These are phyloP conservation scores for Sipha maydis DNA, from an alignment of 2,888 invertebrate species.

Conservation along the genomic window DNA sequence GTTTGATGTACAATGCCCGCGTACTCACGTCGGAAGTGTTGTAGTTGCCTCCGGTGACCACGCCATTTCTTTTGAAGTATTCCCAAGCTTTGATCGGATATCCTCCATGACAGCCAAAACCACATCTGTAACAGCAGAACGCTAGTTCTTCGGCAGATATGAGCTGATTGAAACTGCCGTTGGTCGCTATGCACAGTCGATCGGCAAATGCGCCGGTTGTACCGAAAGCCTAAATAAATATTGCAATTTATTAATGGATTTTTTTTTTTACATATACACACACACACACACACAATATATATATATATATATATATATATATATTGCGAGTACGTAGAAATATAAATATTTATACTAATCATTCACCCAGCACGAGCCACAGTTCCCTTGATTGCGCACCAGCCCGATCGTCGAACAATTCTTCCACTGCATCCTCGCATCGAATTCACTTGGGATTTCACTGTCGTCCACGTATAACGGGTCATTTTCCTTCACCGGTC, in stretches of 20 bases:
- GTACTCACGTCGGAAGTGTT: constrained; percentile 62
- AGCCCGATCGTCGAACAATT: constrained; percentile 83
- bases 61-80: constrained; percentile 27
- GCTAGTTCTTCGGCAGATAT: constrained; percentile 14
- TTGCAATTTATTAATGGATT: no score
- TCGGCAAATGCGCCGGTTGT: neutral
- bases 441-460: constrained; percentile 77
- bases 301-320: no score
- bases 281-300: no score
- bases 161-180: neutral
- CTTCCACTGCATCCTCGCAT: constrained; percentile 82
- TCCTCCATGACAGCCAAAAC: constrained; percentile 31
- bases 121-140: constrained; percentile 22
- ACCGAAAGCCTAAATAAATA: neutral
- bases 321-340: no score
- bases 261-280: no score
- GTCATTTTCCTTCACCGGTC: neutral
- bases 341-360: no score
- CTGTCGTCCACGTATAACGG: neutral
- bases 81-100: neutral
- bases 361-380: constrained; percentile 83
- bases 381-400: constrained; percentile 87
- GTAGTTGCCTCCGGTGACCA: constrained; percentile 32
- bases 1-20: neutral
- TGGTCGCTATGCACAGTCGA: constrained; percentile 19